These are phyloP conservation scores for Porites lutea DNA, from an alignment of 64 coral and sea anemone species.

Conservation along the genomic window DNA sequence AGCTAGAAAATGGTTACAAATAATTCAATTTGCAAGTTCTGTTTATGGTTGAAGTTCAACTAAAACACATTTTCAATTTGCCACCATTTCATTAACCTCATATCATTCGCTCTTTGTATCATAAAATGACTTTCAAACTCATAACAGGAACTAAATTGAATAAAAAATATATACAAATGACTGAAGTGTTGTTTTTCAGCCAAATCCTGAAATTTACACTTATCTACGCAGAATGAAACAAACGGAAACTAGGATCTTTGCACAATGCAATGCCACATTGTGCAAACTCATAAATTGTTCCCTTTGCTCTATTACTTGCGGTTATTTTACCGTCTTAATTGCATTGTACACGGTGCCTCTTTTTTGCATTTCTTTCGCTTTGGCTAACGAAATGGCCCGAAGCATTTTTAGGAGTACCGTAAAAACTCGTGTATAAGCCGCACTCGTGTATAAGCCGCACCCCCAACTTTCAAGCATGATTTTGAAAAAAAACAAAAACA, in stretches of 20 bases:
- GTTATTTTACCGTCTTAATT: background rate
- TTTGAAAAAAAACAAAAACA: no score
- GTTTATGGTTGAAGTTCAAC: background rate
- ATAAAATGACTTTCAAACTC: background rate
- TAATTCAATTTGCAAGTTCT: background rate
- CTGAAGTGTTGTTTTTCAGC: background rate
- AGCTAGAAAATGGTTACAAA: background rate
- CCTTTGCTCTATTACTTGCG: background rate
- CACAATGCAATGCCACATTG: constrained; percentile 4
- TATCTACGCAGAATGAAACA: background rate
- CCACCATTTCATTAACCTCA: background rate
- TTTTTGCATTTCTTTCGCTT: background rate
- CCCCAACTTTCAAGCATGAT: no score
- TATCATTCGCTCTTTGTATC: background rate
- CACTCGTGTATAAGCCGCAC: no score
- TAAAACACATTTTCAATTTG: background rate
- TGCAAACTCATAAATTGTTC: background rate
- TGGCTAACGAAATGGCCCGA: background rate
- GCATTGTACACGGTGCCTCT: background rate
- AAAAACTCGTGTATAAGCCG: no score
- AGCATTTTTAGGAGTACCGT: background rate
- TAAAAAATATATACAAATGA: background rate
- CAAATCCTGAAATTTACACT: background rate
- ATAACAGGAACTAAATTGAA: background rate
- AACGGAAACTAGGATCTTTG: background rate